Evolutionary conservation across 2,888 invertebrate species (phyloP).

Genomic region (Tanypteryx hageni): DNA sequence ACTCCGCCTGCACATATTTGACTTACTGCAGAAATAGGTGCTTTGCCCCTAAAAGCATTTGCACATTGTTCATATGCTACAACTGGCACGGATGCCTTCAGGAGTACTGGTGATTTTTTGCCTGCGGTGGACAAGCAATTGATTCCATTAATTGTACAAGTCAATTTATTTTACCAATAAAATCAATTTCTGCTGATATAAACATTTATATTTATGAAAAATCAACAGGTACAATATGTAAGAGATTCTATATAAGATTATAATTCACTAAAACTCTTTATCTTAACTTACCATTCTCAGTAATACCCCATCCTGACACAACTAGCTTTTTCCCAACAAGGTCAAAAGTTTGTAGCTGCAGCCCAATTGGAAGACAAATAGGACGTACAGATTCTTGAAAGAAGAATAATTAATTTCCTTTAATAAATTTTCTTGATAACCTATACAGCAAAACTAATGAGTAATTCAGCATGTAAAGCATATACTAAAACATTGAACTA

Average conservation of each 20-base stretch:
- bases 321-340: background rate
- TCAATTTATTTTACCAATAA: background rate
- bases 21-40: background rate
- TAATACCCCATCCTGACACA: constrained; percentile 64
- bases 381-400: constrained; percentile 40
- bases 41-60: background rate
- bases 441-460: too few relatives aligned
- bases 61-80: background rate
- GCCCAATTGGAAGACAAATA: constrained; percentile 48
- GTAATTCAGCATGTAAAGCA: too few relatives aligned
- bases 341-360: background rate
- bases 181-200: background rate
- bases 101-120: background rate
- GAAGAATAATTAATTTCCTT: too few relatives aligned
- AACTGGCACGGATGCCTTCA: background rate
- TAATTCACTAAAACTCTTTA: background rate
- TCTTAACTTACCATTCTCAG: background rate
- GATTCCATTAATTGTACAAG: background rate
- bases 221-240: background rate
- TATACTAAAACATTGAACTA: background rate
- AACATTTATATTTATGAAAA: background rate
- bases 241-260: background rate
- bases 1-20: background rate
- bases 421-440: too few relatives aligned
- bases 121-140: background rate